These are phyloP conservation scores for Leucophora obtusa DNA, from an alignment of 2,888 invertebrate genomes.

Conservation along the genomic window DNA sequence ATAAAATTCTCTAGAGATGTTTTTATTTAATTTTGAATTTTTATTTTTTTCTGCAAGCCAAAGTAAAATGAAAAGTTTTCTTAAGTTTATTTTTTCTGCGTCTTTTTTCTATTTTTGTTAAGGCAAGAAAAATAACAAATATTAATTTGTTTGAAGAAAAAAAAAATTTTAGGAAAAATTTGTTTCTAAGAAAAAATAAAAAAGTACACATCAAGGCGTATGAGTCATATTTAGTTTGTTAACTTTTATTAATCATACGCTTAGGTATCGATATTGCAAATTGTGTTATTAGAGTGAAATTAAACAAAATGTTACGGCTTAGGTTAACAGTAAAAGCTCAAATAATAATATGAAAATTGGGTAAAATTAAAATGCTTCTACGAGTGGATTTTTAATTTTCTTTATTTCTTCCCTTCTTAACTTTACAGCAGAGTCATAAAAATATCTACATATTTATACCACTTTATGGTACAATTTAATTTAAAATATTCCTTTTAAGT, in stretches of 20 bases:
- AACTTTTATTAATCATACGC: background rate
- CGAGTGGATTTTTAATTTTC: too few species aligned
- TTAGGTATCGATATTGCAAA: background rate
- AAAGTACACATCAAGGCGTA: background rate
- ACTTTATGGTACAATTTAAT: too few species aligned
- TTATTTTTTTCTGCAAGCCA: slow-evolving; percentile 6
- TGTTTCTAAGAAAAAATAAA: background rate
- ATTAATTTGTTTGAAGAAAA: background rate
- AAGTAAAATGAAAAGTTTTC: background rate
- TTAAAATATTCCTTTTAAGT: too few species aligned
- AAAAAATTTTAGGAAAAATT: background rate
- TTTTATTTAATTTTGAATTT: slow-evolving; percentile 4
- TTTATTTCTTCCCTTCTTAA: too few species aligned
- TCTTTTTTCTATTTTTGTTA: background rate
- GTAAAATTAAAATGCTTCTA: too few species aligned
- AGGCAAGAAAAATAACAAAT: background rate
- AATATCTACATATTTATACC: too few species aligned
- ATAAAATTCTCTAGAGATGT: slow-evolving; percentile 32
- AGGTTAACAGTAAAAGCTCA: too few species aligned
- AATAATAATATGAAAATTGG: too few species aligned
- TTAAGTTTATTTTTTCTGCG: background rate
- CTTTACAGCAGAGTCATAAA: too few species aligned
- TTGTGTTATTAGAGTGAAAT: too few species aligned
- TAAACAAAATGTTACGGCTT: too few species aligned
- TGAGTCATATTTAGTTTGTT: background rate